Conservation (phyloP, 1,140 invertebrate species). For the Andricus grossulariae region DNA sequence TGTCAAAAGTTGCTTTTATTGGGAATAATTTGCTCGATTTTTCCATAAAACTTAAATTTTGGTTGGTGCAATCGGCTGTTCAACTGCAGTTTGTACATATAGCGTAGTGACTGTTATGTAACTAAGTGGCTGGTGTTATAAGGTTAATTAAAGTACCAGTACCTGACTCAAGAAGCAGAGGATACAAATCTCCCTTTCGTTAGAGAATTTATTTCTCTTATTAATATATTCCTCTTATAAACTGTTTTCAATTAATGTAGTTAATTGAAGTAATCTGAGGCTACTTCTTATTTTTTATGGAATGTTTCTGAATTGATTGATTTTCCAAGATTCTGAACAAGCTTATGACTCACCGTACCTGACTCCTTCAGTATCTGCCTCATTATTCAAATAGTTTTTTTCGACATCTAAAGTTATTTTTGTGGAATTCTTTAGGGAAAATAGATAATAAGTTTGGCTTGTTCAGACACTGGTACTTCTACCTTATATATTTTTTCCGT, state of each 20-base stretch:
- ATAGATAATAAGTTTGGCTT: neutral
- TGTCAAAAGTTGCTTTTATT: neutral
- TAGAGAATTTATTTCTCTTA: neutral
- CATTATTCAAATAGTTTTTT: no score
- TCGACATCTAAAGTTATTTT: no score
- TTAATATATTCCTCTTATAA: no score
- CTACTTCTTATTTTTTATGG: no score
- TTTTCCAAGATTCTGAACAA: no score
- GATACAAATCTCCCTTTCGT: conserved; percentile 26
- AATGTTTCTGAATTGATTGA: no score
- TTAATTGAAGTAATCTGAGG: no score
- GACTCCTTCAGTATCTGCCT: no score
- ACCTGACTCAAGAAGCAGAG: neutral
- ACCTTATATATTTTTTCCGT: conserved; percentile 48
- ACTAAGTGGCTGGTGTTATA: conserved; percentile 68
- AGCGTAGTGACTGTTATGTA: conserved; percentile 71
- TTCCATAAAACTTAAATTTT: conserved; percentile 22
- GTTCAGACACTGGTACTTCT: neutral
- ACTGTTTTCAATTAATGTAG: no score
- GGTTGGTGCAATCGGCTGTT: conserved; percentile 57
- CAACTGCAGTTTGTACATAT: conserved; percentile 72
- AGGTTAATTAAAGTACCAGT: conserved; percentile 23
- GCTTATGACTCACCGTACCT: no score
- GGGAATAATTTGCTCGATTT: neutral
- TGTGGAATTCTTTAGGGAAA: no score